A percentile compares a stretch with the other conserved stretches of the same genome.
phyloP scores from a whole-genome alignment of 2,888 invertebrate genomes.

The Athripsodes cinereus region DNA sequence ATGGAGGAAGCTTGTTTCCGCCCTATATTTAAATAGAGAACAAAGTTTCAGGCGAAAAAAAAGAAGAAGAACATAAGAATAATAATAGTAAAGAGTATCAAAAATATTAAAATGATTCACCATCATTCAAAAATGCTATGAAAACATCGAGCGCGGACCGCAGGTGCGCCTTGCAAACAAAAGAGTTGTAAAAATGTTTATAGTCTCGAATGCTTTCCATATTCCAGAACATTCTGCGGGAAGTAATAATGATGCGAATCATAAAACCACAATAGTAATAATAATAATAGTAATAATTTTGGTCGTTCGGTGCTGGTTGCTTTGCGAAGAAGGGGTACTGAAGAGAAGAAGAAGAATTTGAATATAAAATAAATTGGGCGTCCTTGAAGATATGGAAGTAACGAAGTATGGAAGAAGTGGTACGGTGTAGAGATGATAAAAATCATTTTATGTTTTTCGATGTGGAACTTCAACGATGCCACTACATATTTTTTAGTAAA shows the following conservation, averaged over 20 bases:
- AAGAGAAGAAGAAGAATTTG: constrained; percentile 1
- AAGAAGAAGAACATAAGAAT: no score
- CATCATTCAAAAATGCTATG: no score
- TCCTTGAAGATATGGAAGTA: constrained; percentile 10
- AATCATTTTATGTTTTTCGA: no score
- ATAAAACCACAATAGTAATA: constrained; percentile 16
- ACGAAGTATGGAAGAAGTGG: not conserved
- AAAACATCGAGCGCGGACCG: constrained; percentile 5
- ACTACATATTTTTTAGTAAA: no score
- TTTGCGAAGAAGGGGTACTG: not conserved
- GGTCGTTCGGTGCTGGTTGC: not conserved
- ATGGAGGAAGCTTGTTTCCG: no score
- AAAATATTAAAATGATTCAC: no score
- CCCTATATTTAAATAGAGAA: no score
- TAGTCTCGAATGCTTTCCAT: constrained; percentile 19
- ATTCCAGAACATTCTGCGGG: constrained; percentile 11
- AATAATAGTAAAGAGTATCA: no score
- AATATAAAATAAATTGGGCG: constrained; percentile 19
- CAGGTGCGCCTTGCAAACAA: constrained; percentile 21
- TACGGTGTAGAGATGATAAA: no score
- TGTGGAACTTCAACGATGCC: no score
- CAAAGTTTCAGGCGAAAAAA: no score
- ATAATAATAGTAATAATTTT: constrained; percentile 4
- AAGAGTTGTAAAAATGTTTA: constrained; percentile 25
- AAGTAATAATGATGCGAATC: constrained; percentile 15